phyloP scores from a whole-genome alignment of 2,797 vertebrate species.

The Sphaeramia orbicularis region DNA sequence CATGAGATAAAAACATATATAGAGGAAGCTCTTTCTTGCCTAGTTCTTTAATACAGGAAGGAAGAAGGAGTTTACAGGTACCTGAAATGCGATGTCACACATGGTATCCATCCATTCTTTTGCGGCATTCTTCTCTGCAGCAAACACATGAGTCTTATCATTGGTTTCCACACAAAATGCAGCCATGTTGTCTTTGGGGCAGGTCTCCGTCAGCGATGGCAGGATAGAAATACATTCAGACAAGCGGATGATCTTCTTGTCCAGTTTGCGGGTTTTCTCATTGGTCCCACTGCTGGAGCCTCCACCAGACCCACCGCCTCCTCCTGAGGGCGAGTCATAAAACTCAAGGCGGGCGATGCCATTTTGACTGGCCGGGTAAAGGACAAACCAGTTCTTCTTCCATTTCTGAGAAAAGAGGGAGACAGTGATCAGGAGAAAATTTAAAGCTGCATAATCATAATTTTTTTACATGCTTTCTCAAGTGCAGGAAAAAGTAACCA shows the following conservation, averaged over 20 bases:
- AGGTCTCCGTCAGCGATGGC: slow-evolving; percentile 85
- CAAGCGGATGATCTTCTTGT: slow-evolving; percentile 94
- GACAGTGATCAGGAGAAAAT: neutral
- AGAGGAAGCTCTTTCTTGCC: neutral
- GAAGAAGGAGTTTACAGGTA: slow-evolving; percentile 56
- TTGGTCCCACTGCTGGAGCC: slow-evolving; percentile 76
- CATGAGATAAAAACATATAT: slow-evolving; percentile 3
- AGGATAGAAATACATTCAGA: slow-evolving; percentile 94
- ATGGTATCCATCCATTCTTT: slow-evolving; percentile 93
- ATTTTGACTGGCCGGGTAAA: slow-evolving; percentile 94
- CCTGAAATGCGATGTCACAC: slow-evolving; percentile 94
- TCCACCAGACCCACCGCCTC: slow-evolving; percentile 62
- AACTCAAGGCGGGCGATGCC: slow-evolving; percentile 96
- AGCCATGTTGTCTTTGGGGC: slow-evolving; percentile 90
- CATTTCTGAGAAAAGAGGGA: slow-evolving; percentile 86
- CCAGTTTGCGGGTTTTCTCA: slow-evolving; percentile 88
- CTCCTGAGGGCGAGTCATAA: slow-evolving; percentile 85
- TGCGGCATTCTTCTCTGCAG: slow-evolving; percentile 85
- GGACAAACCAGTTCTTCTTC: slow-evolving; percentile 96
- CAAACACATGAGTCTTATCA: slow-evolving; percentile 91
- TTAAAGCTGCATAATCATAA: neutral
- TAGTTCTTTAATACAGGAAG: neutral
- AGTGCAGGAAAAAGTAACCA: neutral
- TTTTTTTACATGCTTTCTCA: neutral
- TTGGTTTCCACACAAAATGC: slow-evolving; percentile 94